Evolutionary conservation across 2,113 vertebrate genomes (phyloP).

Genomic region (Phocoena phocoena): DNA sequence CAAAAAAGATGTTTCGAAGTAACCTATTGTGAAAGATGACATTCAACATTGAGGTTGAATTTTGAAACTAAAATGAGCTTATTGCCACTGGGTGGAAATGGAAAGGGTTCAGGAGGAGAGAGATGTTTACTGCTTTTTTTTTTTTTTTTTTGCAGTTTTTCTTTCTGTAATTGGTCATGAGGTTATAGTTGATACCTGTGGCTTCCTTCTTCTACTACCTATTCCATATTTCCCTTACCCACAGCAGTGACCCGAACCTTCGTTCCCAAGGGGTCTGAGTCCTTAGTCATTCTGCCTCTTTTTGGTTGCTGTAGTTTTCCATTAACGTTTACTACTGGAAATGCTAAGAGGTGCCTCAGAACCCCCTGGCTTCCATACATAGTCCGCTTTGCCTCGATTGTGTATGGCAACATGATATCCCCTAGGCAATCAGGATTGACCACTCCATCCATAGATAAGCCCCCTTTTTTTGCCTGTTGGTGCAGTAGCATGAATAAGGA

Average conservation of each 20-base stretch:
- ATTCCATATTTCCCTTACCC: neutral
- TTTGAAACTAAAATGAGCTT: conserved; percentile 3
- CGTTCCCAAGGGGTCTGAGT: neutral
- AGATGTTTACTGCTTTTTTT: neutral
- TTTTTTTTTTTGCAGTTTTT: neutral
- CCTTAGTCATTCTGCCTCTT: neutral
- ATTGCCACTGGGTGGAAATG: neutral
- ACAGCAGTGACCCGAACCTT: neutral
- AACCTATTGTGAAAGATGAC: neutral
- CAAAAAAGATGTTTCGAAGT: neutral
- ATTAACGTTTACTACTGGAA: neutral
- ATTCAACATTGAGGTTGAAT: neutral
- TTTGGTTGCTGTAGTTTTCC: neutral
- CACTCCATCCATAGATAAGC: too few relatives aligned
- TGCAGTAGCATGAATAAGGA: neutral
- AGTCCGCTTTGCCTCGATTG: neutral
- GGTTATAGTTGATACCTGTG: neutral
- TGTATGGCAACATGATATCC: neutral
- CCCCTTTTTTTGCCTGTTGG: neutral
- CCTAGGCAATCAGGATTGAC: neutral
- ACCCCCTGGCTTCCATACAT: neutral
- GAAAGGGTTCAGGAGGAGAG: neutral
- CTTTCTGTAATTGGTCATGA: neutral
- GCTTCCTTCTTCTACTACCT: neutral
- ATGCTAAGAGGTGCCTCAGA: neutral